Evolutionary conservation across 2,888 invertebrate genomes (phyloP).

Genomic region (Actias luna): DNA sequence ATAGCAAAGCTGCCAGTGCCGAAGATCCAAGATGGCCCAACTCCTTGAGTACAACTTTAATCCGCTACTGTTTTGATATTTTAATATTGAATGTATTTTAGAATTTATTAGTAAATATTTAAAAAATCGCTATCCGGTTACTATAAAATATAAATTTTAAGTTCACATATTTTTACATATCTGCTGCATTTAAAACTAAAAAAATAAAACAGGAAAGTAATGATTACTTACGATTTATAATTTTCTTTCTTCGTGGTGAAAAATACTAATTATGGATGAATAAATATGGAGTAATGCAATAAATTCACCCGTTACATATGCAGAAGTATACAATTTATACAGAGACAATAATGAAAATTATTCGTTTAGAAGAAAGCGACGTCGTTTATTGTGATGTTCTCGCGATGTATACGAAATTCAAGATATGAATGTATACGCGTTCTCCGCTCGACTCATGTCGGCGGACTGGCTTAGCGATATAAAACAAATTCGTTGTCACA

Average conservation of each 20-base stretch:
- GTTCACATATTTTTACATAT: no score
- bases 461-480: constrained; percentile 30
- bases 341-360: constrained; percentile 19
- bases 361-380: constrained; percentile 29
- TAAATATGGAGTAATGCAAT: not conserved
- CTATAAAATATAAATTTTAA: not conserved
- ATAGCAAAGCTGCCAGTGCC: no score
- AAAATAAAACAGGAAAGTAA: not conserved
- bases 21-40: no score
- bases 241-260: constrained; percentile 10
- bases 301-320: not conserved
- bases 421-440: constrained; percentile 37
- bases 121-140: not conserved
- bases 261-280: constrained; percentile 2
- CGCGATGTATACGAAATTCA: constrained; percentile 38
- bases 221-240: constrained; percentile 15
- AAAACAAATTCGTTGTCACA: constrained; percentile 52
- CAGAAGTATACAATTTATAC: not conserved
- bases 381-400: constrained; percentile 21
- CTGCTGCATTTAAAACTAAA: no score
- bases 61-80: no score
- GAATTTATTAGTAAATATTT: not conserved
- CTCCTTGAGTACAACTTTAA: no score
- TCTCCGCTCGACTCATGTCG: constrained; percentile 48
- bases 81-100: not conserved